phyloP scores from a whole-genome alignment of 2,797 vertebrate genomes.

The Staurois parvus region DNA sequence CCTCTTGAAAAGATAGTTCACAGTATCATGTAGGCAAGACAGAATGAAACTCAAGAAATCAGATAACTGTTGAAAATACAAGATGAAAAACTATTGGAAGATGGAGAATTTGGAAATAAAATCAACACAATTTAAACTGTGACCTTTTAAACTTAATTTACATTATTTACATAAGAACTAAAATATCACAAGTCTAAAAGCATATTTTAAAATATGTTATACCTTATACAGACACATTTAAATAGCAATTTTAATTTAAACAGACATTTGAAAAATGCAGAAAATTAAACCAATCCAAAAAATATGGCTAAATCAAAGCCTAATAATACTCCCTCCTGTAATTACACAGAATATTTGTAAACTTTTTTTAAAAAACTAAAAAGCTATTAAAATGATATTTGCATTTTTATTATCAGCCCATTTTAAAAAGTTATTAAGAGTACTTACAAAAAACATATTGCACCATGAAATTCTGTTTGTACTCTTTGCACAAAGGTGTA shows the following conservation, averaged over 20 bases:
- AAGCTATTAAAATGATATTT: conserved; percentile 80
- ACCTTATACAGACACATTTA: too few species aligned
- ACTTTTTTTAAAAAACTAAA: conserved; percentile 70
- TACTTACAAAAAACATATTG: conserved; percentile 86
- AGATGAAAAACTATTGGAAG: too few species aligned
- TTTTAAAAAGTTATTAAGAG: conserved; percentile 86
- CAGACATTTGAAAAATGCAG: neutral
- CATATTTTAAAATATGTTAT: too few species aligned
- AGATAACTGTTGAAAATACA: too few species aligned
- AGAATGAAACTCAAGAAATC: too few species aligned
- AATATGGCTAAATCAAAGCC: neutral
- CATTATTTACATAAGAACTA: too few species aligned
- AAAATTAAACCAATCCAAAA: neutral
- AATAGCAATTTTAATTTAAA: neutral
- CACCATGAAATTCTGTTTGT: conserved; percentile 81
- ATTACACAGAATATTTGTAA: conserved; percentile 6
- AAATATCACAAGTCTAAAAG: too few species aligned
- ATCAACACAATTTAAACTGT: too few species aligned
- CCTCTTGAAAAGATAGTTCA: too few species aligned
- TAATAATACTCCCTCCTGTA: neutral
- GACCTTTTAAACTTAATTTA: too few species aligned
- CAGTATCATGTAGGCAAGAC: too few species aligned
- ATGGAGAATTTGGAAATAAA: too few species aligned
- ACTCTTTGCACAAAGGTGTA: conserved; percentile 84
- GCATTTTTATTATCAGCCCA: conserved; percentile 85